These are phyloP conservation scores for Euura lappo DNA, from an alignment of 1,140 invertebrate genomes.

Conservation along the genomic window DNA sequence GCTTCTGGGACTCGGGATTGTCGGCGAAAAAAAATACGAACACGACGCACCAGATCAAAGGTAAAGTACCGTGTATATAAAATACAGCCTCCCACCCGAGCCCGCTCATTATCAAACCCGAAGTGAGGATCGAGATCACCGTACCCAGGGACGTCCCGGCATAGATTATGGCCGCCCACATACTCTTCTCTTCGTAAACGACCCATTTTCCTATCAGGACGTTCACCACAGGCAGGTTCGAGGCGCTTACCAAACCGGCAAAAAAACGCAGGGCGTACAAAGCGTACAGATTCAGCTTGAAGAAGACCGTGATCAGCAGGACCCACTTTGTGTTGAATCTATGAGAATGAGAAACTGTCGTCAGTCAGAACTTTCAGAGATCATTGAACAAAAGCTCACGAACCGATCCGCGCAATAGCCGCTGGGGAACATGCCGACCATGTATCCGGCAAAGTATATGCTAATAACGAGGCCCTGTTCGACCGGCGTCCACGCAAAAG, in stretches of 20 bases:
- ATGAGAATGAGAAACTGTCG: neutral
- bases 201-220: conserved; percentile 55
- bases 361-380: too few relatives aligned
- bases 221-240: conserved; percentile 54
- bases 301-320: conserved; percentile 76
- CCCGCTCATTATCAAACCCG: conserved; percentile 70
- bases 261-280: conserved; percentile 63
- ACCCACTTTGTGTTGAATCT: conserved; percentile 82
- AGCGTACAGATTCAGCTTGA: conserved; percentile 63
- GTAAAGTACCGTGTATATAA: conserved; percentile 77
- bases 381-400: conserved; percentile 8
- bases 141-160: conserved; percentile 77
- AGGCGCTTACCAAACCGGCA: conserved; percentile 64
- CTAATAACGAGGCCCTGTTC: conserved; percentile 76
- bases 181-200: conserved; percentile 55
- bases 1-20: conserved; percentile 73
- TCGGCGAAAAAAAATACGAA: conserved; percentile 73
- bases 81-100: conserved; percentile 79
- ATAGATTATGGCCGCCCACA: conserved; percentile 67
- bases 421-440: conserved; percentile 71
- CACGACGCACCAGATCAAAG: conserved; percentile 72
- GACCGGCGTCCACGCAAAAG: conserved; percentile 72
- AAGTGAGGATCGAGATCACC: conserved; percentile 75
- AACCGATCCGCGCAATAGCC: conserved; percentile 64
- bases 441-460: conserved; percentile 88